Evolutionary conservation across 2,113 vertebrate genomes (phyloP).

Genomic region (Sus scrofa): DNA sequence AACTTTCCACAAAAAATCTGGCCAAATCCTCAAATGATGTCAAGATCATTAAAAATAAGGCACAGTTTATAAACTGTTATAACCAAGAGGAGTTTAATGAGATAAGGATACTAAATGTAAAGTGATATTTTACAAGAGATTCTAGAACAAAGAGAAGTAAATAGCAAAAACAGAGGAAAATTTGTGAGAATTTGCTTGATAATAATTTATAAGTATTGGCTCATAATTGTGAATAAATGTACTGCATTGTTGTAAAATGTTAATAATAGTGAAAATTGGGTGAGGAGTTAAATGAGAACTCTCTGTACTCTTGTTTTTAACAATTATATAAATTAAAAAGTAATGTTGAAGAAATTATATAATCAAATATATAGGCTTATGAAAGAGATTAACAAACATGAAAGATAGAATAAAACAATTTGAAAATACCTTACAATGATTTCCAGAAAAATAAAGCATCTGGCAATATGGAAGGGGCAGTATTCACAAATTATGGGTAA

Average conservation of each 20-base stretch:
- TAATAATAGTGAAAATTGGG: neutral
- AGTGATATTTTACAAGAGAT: neutral
- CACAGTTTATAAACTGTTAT: neutral
- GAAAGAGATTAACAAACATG: neutral
- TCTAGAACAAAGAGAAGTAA: neutral
- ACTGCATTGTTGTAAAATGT: neutral
- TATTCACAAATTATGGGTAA: neutral
- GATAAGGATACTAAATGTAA: neutral
- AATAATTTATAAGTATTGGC: conserved; percentile 15
- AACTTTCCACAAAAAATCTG: neutral
- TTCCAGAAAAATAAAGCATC: neutral
- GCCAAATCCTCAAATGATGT: neutral
- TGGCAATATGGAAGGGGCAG: neutral
- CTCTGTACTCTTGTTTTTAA: neutral
- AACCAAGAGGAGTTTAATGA: neutral
- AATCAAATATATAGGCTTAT: neutral
- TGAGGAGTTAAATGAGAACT: neutral
- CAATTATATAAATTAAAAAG: neutral
- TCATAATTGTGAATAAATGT: neutral
- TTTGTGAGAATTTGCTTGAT: neutral
- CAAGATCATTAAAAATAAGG: neutral
- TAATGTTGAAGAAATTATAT: neutral
- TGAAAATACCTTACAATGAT: neutral
- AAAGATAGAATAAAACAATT: neutral
- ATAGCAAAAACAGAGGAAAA: neutral